These are phyloP conservation scores for Sycophila texana DNA, from an alignment of 2,888 invertebrate genomes.

Conservation along the genomic window DNA sequence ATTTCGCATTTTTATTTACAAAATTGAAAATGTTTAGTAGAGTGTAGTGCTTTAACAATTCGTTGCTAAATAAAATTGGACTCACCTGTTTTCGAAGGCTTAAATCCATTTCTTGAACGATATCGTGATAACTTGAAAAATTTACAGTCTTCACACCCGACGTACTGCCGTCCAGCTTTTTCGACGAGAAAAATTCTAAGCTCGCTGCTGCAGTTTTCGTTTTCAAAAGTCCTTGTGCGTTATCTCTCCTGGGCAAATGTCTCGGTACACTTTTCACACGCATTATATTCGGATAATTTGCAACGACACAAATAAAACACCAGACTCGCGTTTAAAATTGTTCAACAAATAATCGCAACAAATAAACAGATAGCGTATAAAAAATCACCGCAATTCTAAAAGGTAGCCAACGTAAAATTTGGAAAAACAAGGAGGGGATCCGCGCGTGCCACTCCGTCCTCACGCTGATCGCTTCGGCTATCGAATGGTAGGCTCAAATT, in stretches of 20 bases:
- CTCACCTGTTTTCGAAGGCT: constrained; percentile 37
- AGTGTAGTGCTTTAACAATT: neutral
- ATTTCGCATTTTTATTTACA: too few species aligned
- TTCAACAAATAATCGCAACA: too few species aligned
- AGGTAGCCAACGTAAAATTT: neutral
- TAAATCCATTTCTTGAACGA: constrained; percentile 44
- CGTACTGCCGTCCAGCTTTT: constrained; percentile 25
- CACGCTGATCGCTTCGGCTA: constrained; percentile 41
- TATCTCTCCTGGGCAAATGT: constrained; percentile 58
- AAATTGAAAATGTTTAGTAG: neutral
- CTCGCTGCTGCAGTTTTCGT: constrained; percentile 22
- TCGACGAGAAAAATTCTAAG: constrained; percentile 21
- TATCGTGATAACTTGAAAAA: constrained; percentile 46
- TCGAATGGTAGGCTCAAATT: constrained; percentile 43
- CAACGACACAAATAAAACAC: constrained; percentile 17
- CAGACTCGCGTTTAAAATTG: neutral
- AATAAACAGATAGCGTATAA: neutral
- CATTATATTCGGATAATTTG: constrained; percentile 61
- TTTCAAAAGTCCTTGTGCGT: constrained; percentile 25
- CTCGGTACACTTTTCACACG: constrained; percentile 68
- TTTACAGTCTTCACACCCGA: constrained; percentile 39
- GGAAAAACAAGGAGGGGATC: constrained; percentile 1
- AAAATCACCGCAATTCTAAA: neutral
- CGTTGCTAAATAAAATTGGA: neutral
- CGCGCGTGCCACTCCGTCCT: constrained; percentile 46